These are phyloP conservation scores for Micromys minutus DNA, from an alignment of 2,113 vertebrate genomes.

Conservation along the genomic window DNA sequence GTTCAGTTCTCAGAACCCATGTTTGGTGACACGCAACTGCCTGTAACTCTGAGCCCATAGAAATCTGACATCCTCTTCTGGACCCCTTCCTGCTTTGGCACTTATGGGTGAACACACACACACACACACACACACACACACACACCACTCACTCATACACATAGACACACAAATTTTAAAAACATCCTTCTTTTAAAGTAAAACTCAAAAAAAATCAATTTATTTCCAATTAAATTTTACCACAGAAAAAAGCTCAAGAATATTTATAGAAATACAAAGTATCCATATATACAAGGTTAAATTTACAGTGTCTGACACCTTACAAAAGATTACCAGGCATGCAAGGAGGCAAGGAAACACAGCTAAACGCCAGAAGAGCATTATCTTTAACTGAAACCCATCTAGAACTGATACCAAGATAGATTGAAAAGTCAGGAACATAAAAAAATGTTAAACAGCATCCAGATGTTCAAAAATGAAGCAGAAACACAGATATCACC, in stretches of 20 bases:
- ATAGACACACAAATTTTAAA: not conserved
- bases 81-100: too few relatives aligned
- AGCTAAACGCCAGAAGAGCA: not conserved
- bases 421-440: not conserved
- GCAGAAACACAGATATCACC: not conserved
- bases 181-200: not conserved
- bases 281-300: not conserved
- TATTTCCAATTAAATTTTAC: not conserved
- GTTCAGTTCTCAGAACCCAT: not conserved
- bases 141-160: not conserved
- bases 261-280: not conserved
- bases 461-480: not conserved
- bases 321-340: not conserved
- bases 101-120: not conserved
- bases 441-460: not conserved
- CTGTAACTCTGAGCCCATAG: not conserved
- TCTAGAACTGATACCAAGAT: not conserved
- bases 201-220: not conserved
- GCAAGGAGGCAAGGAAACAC: not conserved
- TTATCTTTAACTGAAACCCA: not conserved
- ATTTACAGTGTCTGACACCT: conserved; percentile 3
- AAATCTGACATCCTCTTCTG: not conserved
- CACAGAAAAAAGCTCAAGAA: not conserved
- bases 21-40: not conserved
- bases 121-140: not conserved